Conservation (phyloP, 2,888 invertebrate species). For the Cosmia trapezina region DNA sequence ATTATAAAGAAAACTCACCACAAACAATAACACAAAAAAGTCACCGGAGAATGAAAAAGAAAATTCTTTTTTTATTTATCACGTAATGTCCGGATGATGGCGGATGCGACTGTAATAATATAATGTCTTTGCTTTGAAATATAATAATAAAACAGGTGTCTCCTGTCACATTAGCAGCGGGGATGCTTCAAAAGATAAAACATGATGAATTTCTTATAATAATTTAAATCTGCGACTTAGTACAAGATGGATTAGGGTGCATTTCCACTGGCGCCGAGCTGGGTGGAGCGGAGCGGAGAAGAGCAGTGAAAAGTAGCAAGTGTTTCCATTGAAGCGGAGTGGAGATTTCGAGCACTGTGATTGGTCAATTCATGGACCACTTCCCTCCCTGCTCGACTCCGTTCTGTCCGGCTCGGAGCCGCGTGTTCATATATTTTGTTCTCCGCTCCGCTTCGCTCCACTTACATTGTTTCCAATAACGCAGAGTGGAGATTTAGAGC, state of each 20-base stretch:
- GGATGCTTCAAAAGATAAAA: conserved; percentile 22
- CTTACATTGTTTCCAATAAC: too few species aligned
- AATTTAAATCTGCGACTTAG: background rate
- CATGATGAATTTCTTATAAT: conserved; percentile 2
- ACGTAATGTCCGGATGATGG: conserved; percentile 46
- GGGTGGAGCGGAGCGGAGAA: too few species aligned
- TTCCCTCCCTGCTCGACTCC: too few species aligned
- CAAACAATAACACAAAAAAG: background rate
- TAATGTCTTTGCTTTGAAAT: conserved; percentile 73
- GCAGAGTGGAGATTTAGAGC: too few species aligned
- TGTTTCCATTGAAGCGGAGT: too few species aligned
- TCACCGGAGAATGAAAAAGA: conserved; percentile 5
- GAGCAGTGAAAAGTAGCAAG: too few species aligned
- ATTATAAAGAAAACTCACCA: background rate
- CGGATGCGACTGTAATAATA: conserved; percentile 69
- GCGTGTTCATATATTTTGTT: too few species aligned
- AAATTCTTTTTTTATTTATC: conserved; percentile 47
- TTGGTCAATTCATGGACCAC: too few species aligned
- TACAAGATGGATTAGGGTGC: background rate
- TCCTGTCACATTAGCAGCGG: conserved; percentile 34
- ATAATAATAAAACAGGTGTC: conserved; percentile 62
- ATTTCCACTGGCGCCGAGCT: too few species aligned
- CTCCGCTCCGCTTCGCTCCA: too few species aligned
- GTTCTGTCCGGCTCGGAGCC: too few species aligned
- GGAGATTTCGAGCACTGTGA: too few species aligned